Evolutionary conservation across 1,140 invertebrate species (phyloP).

Genomic region (Zaprionus gabonicus): DNA sequence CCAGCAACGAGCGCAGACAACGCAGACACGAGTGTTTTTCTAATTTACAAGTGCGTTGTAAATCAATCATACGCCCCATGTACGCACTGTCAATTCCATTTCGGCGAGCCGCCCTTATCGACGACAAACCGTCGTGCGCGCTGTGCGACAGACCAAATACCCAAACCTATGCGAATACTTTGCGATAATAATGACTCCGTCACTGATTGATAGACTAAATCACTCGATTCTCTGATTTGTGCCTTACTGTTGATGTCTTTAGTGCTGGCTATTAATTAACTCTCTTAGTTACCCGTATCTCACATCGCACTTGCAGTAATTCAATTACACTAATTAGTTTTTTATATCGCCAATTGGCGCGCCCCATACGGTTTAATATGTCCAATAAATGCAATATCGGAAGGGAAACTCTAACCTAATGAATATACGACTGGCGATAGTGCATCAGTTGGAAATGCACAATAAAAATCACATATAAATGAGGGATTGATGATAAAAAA

Average conservation of each 20-base stretch:
- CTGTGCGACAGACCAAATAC: no score
- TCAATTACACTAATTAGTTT: conserved; percentile 22
- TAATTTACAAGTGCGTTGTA: conserved; percentile 50
- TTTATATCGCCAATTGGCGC: neutral
- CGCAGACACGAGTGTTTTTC: conserved; percentile 19
- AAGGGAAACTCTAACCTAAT: neutral
- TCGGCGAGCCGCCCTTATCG: conserved; percentile 31
- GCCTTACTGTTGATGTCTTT: conserved; percentile 12
- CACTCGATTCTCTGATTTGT: conserved; percentile 24
- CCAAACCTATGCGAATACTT: neutral
- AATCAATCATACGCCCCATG: conserved; percentile 54
- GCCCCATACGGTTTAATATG: neutral
- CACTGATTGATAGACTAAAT: conserved; percentile 33
- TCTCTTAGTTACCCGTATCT: neutral
- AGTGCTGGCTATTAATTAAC: conserved; percentile 31
- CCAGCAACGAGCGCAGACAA: neutral
- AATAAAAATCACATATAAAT: neutral
- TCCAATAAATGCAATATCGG: neutral
- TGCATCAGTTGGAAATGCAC: neutral
- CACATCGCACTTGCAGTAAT: conserved; percentile 5
- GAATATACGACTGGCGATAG: neutral
- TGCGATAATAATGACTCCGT: neutral
- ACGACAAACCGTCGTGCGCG: neutral
- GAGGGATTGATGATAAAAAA: neutral
- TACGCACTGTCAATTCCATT: conserved; percentile 20